Evolutionary conservation across 2,888 invertebrate species (phyloP).

Genomic region (Drosophila gaucha): DNA sequence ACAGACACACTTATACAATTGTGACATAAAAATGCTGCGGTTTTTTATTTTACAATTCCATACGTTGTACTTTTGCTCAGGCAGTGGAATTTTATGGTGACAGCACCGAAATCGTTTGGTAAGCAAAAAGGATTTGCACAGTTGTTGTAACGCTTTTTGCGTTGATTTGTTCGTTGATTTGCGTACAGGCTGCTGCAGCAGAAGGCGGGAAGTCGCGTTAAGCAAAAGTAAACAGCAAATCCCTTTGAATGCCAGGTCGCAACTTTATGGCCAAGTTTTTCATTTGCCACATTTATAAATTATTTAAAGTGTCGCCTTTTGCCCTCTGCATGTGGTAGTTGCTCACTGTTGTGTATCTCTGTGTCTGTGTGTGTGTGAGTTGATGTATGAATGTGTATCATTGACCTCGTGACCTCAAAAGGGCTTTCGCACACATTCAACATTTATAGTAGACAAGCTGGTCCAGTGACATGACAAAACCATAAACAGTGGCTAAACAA

Average conservation of each 20-base stretch:
- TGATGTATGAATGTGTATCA: constrained; percentile 61
- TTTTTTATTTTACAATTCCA: constrained; percentile 74
- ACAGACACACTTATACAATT: constrained; percentile 8
- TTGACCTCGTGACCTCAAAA: constrained; percentile 79
- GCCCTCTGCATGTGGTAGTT: constrained; percentile 2
- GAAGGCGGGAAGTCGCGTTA: constrained; percentile 19
- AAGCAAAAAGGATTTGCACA: constrained; percentile 56
- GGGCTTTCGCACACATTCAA: constrained; percentile 49
- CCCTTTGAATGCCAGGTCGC: constrained; percentile 44
- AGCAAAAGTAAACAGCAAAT: constrained; percentile 48
- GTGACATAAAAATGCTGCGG: constrained; percentile 58
- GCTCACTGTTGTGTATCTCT: not conserved
- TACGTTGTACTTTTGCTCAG: constrained; percentile 44
- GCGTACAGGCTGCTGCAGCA: constrained; percentile 39
- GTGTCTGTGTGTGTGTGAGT: constrained; percentile 5
- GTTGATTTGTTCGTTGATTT: constrained; percentile 76
- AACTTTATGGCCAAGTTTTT: constrained; percentile 67
- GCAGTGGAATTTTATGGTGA: constrained; percentile 67
- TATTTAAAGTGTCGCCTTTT: constrained; percentile 72
- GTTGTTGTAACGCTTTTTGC: constrained; percentile 49
- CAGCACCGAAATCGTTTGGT: constrained; percentile 63
- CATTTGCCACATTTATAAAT: constrained; percentile 79
- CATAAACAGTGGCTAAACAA: constrained; percentile 81
- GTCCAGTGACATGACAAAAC: constrained; percentile 77
- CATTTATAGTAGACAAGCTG: constrained; percentile 61